phyloP scores from a whole-genome alignment of 2,797 vertebrate genomes.

The Enteromius thamalakanensis region DNA sequence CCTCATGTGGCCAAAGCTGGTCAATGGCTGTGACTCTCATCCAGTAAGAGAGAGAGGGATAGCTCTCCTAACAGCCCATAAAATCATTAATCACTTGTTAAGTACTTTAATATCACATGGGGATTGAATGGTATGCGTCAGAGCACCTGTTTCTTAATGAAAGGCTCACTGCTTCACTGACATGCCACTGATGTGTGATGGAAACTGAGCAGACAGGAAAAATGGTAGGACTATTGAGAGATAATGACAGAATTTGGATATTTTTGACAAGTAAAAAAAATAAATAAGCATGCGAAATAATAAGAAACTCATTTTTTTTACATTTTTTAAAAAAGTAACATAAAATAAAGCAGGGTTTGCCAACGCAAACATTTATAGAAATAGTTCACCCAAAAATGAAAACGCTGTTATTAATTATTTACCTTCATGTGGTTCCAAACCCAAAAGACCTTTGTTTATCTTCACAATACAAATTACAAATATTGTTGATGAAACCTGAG shows the following conservation, averaged over 20 bases:
- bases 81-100: conserved; percentile 36
- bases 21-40: conserved; percentile 36
- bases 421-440: no score
- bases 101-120: conserved; percentile 35
- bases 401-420: no score
- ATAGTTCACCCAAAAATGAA: no score
- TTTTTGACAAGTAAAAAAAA: neutral
- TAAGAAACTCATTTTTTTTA: neutral
- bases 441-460: neutral
- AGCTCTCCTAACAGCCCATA: conserved; percentile 24
- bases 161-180: neutral
- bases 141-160: conserved; percentile 41
- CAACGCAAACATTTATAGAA: neutral
- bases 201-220: neutral
- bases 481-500: no score
- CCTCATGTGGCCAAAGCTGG: conserved; percentile 74
- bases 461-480: neutral
- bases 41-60: neutral
- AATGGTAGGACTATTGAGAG: neutral
- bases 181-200: neutral
- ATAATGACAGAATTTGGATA: neutral
- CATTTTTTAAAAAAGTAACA: neutral
- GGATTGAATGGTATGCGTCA: conserved; percentile 22
- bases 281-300: neutral
- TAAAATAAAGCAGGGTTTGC: neutral